phyloP scores from a whole-genome alignment of 2,797 vertebrate genomes.

The Halcyon smyrnensis region DNA sequence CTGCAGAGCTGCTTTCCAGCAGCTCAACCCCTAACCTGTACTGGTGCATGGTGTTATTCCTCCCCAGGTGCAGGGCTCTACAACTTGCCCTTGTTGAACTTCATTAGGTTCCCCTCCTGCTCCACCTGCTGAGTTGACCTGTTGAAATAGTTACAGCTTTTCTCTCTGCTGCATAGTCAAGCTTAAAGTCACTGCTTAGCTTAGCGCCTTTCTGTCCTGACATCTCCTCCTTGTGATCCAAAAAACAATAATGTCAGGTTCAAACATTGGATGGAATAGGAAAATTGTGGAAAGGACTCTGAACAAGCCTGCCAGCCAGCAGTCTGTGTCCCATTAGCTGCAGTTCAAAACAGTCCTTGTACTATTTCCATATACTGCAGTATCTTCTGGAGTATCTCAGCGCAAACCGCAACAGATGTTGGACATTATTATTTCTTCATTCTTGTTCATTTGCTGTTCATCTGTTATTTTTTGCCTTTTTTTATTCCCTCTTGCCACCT shows the following conservation, averaged over 20 bases:
- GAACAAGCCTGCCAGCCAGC: background rate
- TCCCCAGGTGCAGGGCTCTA: background rate
- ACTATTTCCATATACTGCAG: background rate
- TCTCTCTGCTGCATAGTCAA: background rate
- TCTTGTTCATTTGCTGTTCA: constrained; percentile 25
- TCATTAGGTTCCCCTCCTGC: background rate
- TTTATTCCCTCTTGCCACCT: background rate
- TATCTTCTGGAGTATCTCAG: constrained; percentile 7
- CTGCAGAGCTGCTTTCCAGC: background rate
- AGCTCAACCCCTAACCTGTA: background rate
- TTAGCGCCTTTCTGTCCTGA: background rate
- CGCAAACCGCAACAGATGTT: background rate
- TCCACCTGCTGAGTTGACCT: background rate
- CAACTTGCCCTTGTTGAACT: background rate
- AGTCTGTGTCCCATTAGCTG: background rate
- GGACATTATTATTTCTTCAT: background rate
- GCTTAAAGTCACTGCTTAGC: background rate
- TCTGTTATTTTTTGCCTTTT: background rate
- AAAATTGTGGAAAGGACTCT: background rate
- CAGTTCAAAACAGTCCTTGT: background rate
- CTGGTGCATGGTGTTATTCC: background rate
- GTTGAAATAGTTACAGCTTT: background rate
- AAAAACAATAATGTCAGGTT: rapidly evolving
- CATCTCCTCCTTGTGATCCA: background rate
- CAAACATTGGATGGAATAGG: background rate